phyloP scores from a whole-genome alignment of 2,888 invertebrate genomes.

The Agelastica alni region DNA sequence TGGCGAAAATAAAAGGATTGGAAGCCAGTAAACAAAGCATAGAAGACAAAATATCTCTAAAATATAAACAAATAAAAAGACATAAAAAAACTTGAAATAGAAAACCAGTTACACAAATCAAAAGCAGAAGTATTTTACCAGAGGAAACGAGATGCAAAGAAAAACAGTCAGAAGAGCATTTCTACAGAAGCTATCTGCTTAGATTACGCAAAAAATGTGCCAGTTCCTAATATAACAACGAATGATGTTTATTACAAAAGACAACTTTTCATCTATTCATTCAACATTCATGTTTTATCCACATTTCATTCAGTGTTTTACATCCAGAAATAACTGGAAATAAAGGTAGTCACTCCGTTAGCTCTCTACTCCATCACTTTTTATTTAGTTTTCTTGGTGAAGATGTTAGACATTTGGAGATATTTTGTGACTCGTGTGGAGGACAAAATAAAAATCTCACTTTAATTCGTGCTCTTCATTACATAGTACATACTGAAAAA shows the following conservation, averaged over 20 bases:
- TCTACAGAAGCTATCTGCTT: too few relatives aligned
- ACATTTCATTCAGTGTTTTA: too few relatives aligned
- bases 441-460: constrained; percentile 5
- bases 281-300: too few relatives aligned
- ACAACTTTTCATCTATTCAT: too few relatives aligned
- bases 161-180: neutral
- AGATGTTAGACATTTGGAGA: constrained; percentile 8
- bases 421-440: constrained; percentile 5
- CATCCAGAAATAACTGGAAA: constrained; percentile 1
- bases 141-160: neutral
- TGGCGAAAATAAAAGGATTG: neutral
- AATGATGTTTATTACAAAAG: too few relatives aligned
- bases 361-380: constrained; percentile 12
- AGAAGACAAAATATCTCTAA: too few relatives aligned
- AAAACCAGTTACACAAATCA: neutral
- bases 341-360: constrained; percentile 3
- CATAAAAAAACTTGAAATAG: neutral
- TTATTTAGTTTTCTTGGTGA: constrained; percentile 5
- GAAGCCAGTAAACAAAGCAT: constrained; percentile 1
- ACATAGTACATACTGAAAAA: too few relatives aligned
- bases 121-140: neutral
- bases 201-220: too few relatives aligned
- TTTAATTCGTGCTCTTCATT: too few relatives aligned
- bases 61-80: neutral
- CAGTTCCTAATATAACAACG: too few relatives aligned